Evolutionary conservation across 2,113 vertebrate species (phyloP).

Genomic region (Rhea pennata): DNA sequence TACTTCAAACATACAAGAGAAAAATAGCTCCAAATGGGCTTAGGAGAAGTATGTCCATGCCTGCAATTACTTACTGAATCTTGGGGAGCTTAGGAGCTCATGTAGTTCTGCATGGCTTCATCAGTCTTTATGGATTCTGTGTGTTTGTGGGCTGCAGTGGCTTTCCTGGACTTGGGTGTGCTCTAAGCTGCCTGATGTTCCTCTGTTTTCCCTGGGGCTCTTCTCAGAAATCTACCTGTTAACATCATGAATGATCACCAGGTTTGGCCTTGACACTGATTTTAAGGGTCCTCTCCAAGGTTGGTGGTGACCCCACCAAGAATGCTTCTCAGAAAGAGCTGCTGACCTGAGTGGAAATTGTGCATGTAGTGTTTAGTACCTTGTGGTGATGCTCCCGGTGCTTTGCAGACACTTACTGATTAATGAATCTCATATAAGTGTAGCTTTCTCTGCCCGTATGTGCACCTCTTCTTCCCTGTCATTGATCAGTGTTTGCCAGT

Average conservation of each 20-base stretch:
- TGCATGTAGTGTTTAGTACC: neutral
- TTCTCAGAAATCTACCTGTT: neutral
- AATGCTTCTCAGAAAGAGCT: neutral
- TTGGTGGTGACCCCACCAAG: neutral
- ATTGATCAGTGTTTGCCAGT: neutral
- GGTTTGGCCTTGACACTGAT: neutral
- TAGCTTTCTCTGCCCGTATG: neutral
- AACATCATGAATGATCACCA: rapidly evolving
- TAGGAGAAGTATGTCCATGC: neutral
- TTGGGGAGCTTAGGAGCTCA: neutral
- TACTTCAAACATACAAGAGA: neutral
- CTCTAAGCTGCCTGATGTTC: neutral
- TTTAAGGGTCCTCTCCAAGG: neutral
- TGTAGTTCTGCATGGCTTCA: neutral
- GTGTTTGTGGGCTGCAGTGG: too few species aligned
- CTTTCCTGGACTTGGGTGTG: neutral
- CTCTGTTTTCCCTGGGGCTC: neutral
- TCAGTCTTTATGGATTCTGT: neutral
- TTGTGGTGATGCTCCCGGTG: neutral
- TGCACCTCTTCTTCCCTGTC: rapidly evolving
- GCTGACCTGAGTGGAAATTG: neutral
- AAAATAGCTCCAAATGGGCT: neutral
- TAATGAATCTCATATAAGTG: rapidly evolving
- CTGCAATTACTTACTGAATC: neutral
- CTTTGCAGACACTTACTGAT: neutral